Evolutionary conservation across 1,140 invertebrate genomes (phyloP).

Genomic region (Drosophila albomicans): DNA sequence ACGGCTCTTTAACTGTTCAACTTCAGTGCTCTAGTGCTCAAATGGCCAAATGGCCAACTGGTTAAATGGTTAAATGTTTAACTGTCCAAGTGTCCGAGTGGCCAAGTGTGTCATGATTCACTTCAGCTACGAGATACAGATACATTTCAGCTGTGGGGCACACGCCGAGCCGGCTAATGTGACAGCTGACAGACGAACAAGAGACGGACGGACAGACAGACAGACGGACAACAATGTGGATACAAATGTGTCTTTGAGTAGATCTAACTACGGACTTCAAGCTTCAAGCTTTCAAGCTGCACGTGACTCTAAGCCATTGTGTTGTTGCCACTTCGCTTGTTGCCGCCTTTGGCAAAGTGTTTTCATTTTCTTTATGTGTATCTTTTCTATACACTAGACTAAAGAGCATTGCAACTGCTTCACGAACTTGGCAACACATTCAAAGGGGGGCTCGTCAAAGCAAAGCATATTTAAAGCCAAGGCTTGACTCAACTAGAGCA

Average conservation of each 20-base stretch:
- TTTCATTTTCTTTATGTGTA: constrained; percentile 14
- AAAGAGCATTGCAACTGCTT: not conserved
- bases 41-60: constrained; percentile 3
- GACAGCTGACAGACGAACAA: constrained; percentile 49
- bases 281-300: constrained; percentile 41
- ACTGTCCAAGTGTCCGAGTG: constrained; percentile 11
- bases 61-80: not conserved
- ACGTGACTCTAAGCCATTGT: constrained; percentile 62
- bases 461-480: not conserved
- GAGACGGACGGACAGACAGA: constrained; percentile 27
- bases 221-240: constrained; percentile 13
- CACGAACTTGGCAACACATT: not conserved
- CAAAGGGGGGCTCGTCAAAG: not conserved
- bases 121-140: constrained; percentile 41
- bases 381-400: constrained; percentile 1
- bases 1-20: constrained; percentile 17
- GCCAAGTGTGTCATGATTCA: constrained; percentile 76
- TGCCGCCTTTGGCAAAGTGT: constrained; percentile 7
- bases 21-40: not conserved
- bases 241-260: constrained; percentile 5
- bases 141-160: constrained; percentile 43
- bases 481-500: too few species aligned
- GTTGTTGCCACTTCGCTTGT: constrained; percentile 42
- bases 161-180: constrained; percentile 45
- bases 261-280: constrained; percentile 22